Conservation (phyloP, 2,113 vertebrate species). For the Helogale parvula region DNA sequence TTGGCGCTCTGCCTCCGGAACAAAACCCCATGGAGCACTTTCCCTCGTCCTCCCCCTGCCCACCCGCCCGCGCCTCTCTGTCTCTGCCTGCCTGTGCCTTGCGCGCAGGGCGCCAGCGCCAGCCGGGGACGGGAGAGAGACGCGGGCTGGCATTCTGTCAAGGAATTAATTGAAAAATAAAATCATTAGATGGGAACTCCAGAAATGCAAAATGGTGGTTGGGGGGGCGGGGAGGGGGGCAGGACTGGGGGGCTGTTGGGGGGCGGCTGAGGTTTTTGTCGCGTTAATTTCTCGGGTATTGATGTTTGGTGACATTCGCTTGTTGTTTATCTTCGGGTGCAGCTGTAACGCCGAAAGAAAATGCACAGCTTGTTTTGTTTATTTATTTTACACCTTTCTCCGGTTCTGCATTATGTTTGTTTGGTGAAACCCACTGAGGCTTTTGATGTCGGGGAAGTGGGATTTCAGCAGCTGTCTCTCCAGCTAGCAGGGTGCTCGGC, state of each 20-base stretch:
- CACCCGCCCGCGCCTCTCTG: neutral
- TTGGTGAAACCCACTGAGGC: constrained; percentile 87
- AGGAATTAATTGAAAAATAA: constrained; percentile 91
- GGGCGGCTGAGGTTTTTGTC: constrained; percentile 82
- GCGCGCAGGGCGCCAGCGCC: neutral
- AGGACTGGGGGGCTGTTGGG: constrained; percentile 72
- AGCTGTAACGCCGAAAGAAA: constrained; percentile 86
- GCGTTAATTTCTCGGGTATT: constrained; percentile 88
- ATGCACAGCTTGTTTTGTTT: constrained; percentile 86
- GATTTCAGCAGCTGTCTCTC: constrained; percentile 86
- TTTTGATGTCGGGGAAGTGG: constrained; percentile 84
- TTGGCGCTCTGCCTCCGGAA: neutral
- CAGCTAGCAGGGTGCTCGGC: neutral
- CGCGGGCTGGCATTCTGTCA: constrained; percentile 85
- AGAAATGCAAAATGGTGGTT: constrained; percentile 85
- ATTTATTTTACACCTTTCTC: constrained; percentile 89
- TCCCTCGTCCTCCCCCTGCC: neutral
- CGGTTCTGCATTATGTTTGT: constrained; percentile 86
- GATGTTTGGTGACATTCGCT: constrained; percentile 88
- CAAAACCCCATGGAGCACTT: neutral
- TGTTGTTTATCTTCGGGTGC: constrained; percentile 88
- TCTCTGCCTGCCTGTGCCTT: constrained; percentile 9
- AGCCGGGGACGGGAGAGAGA: constrained; percentile 54
- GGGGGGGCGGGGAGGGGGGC: constrained; percentile 26
- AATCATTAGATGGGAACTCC: constrained; percentile 88